Evolutionary conservation across 2,797 vertebrate species (phyloP).

Genomic region (Ptychobarbus kaznakovi): DNA sequence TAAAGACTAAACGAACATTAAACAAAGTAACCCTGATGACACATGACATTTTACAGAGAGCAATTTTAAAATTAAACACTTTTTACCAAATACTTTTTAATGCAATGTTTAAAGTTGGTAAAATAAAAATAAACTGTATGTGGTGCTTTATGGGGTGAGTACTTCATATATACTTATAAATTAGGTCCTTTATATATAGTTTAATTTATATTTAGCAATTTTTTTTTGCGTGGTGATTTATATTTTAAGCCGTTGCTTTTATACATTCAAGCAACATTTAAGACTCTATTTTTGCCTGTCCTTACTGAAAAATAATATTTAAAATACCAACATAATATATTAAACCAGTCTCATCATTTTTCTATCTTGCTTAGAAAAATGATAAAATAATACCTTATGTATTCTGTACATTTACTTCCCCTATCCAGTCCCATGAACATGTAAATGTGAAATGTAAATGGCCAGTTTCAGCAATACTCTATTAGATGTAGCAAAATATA

Average conservation of each 20-base stretch:
- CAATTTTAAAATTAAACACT: neutral
- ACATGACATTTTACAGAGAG: neutral
- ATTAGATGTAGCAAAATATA: neutral
- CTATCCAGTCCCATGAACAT: neutral
- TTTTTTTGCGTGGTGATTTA: neutral
- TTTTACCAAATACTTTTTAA: too few relatives aligned
- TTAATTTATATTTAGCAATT: neutral
- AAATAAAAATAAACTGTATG: too few relatives aligned
- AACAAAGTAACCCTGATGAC: neutral
- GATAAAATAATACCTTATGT: neutral
- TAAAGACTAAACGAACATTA: neutral
- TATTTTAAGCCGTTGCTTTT: neutral
- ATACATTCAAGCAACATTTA: neutral
- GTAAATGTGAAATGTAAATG: neutral
- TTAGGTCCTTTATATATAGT: neutral
- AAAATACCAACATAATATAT: neutral
- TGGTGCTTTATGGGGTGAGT: neutral
- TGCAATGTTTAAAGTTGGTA: too few relatives aligned
- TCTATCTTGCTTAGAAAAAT: neutral
- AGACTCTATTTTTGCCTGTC: neutral
- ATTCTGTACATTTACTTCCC: neutral
- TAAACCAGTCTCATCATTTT: neutral
- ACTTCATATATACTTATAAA: neutral
- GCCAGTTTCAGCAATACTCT: too few relatives aligned
- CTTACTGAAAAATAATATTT: neutral